phyloP scores from a whole-genome alignment of 2,113 vertebrate species.

The Dromaius novaehollandiae region DNA sequence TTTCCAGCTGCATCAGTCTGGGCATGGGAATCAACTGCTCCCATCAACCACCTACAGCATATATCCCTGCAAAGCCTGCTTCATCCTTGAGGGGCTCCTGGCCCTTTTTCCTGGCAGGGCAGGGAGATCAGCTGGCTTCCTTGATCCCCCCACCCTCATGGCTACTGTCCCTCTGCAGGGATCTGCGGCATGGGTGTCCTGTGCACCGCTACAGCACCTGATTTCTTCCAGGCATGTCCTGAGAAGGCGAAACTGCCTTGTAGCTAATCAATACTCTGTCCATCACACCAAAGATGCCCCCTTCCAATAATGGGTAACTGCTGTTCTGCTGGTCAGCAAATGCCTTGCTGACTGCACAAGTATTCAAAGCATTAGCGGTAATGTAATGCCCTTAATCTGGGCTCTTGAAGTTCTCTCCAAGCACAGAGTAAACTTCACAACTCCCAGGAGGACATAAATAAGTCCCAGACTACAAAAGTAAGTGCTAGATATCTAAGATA shows the following conservation, averaged over 20 bases:
- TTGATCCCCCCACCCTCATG: no score
- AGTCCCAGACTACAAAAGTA: neutral
- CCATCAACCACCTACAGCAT: neutral
- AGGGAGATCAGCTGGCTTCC: neutral
- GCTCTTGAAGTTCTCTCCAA: neutral
- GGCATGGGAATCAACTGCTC: neutral
- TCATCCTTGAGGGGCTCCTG: neutral
- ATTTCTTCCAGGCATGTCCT: neutral
- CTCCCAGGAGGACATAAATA: neutral
- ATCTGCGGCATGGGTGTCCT: neutral
- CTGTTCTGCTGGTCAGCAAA: neutral
- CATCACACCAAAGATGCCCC: neutral
- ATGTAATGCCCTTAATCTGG: neutral
- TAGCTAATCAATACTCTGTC: neutral
- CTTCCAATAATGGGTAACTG: rapidly evolving
- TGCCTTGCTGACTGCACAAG: neutral
- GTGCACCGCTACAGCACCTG: neutral
- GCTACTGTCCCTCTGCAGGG: neutral
- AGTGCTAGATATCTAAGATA: neutral
- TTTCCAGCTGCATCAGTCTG: neutral
- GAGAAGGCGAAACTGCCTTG: neutral
- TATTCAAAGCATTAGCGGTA: neutral
- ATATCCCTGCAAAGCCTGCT: neutral
- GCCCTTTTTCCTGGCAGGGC: neutral
- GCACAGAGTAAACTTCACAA: neutral